Evolutionary conservation across 2,888 invertebrate species (phyloP).

Genomic region (Heliconius aoede): DNA sequence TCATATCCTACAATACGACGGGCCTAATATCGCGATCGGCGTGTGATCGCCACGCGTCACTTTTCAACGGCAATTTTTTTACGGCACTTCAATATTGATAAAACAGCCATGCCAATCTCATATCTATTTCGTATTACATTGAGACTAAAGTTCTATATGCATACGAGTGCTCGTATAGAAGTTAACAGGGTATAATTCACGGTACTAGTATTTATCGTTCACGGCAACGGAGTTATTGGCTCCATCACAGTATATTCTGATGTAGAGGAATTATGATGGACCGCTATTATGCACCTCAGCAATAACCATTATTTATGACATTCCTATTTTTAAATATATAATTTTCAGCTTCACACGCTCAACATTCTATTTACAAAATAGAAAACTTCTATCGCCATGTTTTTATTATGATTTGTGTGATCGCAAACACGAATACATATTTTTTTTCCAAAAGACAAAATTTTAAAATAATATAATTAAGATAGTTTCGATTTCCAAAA

Average conservation of each 20-base stretch:
- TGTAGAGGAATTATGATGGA: conserved; percentile 28
- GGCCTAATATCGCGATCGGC: conserved; percentile 34
- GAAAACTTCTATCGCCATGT: too few species aligned
- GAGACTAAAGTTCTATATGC: conserved; percentile 22
- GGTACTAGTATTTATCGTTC: conserved; percentile 56
- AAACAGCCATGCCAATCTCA: conserved; percentile 14
- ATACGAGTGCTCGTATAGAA: neutral
- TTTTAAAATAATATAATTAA: too few species aligned
- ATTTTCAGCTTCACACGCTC: too few species aligned
- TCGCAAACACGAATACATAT: too few species aligned
- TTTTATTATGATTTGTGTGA: too few species aligned
- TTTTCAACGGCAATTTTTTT: conserved; percentile 34
- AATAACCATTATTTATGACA: conserved; percentile 4
- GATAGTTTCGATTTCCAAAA: too few species aligned
- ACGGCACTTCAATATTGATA: conserved; percentile 4
- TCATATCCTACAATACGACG: conserved; percentile 31
- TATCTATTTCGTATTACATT: neutral
- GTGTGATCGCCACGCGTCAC: conserved; percentile 44
- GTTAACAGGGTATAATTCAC: conserved; percentile 40
- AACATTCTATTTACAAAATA: too few species aligned
- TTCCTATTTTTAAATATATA: neutral
- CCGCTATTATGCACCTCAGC: neutral
- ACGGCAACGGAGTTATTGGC: conserved; percentile 61
- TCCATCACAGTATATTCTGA: conserved; percentile 43
- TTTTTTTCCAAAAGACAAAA: too few species aligned